Percentiles rank a stretch among this genome's conserved stretches.
Conservation (phyloP, 2,888 invertebrate species). For the Gymnosoma rotundatum region DNA sequence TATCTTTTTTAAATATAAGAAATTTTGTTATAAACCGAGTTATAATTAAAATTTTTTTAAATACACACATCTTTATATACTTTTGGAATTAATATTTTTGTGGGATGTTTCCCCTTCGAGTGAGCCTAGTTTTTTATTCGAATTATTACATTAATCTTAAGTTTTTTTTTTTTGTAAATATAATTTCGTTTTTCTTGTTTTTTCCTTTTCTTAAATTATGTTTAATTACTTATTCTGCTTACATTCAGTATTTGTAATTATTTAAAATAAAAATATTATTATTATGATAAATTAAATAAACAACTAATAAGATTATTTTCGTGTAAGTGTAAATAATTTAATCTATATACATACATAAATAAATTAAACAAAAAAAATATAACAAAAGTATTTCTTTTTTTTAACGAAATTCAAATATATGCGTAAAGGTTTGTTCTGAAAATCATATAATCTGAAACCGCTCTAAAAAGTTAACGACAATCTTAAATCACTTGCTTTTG, state of each 20-base stretch:
- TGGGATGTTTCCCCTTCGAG: no score
- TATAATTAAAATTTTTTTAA: no score
- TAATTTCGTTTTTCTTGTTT: constrained; percentile 24
- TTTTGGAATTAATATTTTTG: no score
- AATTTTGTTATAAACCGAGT: no score
- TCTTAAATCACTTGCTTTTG: no score
- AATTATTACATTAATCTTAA: not conserved
- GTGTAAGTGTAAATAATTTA: constrained; percentile 68
- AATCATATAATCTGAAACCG: no score
- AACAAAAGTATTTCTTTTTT: not conserved
- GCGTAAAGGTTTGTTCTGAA: no score
- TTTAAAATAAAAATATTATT: constrained; percentile 41
- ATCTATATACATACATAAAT: constrained; percentile 39
- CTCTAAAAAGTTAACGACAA: no score
- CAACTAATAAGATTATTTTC: constrained; percentile 54
- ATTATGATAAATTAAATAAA: constrained; percentile 40
- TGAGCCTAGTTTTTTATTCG: not conserved
- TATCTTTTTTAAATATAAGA: not conserved
- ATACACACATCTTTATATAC: no score
- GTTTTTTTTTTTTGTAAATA: constrained; percentile 35
- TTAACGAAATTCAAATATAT: no score
- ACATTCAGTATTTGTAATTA: constrained; percentile 62
- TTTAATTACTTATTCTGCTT: constrained; percentile 50
- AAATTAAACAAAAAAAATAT: constrained; percentile 16
- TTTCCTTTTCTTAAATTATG: constrained; percentile 24